Conservation (phyloP, 2,113 vertebrate genomes). For the Mesembrinibis cayennensis region DNA sequence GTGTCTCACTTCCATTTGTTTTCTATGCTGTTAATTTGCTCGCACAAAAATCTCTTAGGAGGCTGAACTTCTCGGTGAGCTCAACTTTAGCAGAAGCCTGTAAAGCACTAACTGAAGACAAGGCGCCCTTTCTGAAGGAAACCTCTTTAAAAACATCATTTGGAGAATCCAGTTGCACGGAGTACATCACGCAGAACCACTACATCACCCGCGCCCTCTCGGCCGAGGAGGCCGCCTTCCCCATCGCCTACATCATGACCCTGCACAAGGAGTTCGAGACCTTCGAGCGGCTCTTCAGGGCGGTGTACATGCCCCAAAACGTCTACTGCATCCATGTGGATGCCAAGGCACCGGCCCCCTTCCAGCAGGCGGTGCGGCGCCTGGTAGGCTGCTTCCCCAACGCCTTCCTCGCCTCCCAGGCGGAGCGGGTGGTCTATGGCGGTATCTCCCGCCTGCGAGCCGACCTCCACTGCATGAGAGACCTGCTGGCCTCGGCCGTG, state of each 20-base stretch:
- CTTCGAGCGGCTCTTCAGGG: constrained; percentile 54
- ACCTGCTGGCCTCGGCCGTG: background rate
- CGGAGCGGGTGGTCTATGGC: constrained; percentile 48
- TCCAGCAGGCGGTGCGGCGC: background rate
- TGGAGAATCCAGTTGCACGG: background rate
- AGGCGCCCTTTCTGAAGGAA: constrained; percentile 38
- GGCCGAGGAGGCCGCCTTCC: background rate
- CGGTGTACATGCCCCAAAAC: constrained; percentile 59
- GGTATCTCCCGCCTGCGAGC: constrained; percentile 61
- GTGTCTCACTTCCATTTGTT: constrained; percentile 14
- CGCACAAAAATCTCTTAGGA: background rate
- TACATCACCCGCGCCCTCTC: constrained; percentile 10
- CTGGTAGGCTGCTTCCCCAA: constrained; percentile 61
- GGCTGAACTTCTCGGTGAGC: background rate
- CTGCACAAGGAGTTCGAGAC: constrained; percentile 64
- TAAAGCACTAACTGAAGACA: constrained; percentile 20
- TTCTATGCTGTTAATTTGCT: background rate
- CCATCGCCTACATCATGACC: constrained; percentile 27
- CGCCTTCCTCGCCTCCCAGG: constrained; percentile 30
- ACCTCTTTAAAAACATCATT: background rate
- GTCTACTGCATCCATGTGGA: constrained; percentile 39
- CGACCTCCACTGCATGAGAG: constrained; percentile 58
- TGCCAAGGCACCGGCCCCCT: background rate
- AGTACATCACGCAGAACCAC: background rate
- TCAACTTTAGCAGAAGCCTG: constrained; percentile 52